Evolutionary conservation across 2,888 invertebrate species (phyloP), one percentile per base, ranked within the genome.

Genomic region (Folsomia candida): DNA sequence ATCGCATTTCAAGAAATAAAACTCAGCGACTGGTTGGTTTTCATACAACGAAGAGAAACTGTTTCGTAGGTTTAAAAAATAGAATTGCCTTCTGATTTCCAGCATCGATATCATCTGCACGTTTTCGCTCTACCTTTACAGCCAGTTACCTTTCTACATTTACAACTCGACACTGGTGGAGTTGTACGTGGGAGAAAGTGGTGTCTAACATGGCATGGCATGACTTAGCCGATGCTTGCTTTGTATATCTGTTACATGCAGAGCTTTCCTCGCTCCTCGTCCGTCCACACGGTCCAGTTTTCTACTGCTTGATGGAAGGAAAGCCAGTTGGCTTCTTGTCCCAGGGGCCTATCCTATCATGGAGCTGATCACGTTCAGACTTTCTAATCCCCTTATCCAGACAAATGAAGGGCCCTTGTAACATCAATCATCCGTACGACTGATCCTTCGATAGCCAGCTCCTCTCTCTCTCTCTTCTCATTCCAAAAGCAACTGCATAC

Each of bases 361-460:
- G 54, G 54, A 22, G 54, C 37, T 68, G 68, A 68, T 68, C 68
- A 68, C 68, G 68, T 61, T 60, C 68, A 60, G 27, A 26, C 51
- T 60, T 68, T 68, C 68, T 68, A 68, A 68, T 68, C 68, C 68
- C 60, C 60, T 68, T 68, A 68, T 68, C 68, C 68, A 54, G 68
- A 68, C 68, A 68, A 68, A 68, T 68, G 68, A 68, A 68, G 68
- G 68, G 61, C 68, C 60, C 26, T 61, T 22, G 25, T 51, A 68
- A 68, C 68, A 68, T 68, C 68, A 59, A 68, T 68, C 68, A 68
- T 68, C 68, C 54, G n/a, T 54, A 54, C 18, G 54, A 54, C 54
- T 54, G 54, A 54, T 54, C 54, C 54, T 54, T 20, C 22, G 54
- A 54, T 54, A 54, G 54, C 11, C 54, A 54, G 20, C 54, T n/a